Percentiles rank a stretch among this genome's conserved stretches.
Conservation (phyloP, 92 coral and sea anemone species). For the Virgularia gustaviana region DNA sequence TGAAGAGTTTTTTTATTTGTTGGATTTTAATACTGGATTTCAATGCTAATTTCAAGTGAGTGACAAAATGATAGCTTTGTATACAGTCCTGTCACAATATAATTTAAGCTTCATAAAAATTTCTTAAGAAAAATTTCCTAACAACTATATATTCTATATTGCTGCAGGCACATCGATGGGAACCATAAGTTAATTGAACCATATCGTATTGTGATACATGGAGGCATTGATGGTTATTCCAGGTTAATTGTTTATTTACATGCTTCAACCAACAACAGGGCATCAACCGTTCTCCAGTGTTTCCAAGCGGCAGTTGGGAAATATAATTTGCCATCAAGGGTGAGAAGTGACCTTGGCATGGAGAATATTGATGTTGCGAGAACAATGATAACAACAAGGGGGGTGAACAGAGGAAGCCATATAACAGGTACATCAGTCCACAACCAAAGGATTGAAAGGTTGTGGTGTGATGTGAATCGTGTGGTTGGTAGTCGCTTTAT, state of each 20-base stretch:
- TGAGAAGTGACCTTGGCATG: constrained; percentile 34
- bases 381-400: constrained; percentile 38
- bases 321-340: constrained; percentile 42
- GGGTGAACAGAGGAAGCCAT: constrained; percentile 47
- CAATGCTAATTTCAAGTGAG: neutral
- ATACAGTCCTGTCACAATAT: neutral
- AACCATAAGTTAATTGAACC: constrained; percentile 54
- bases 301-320: constrained; percentile 40
- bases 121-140: neutral
- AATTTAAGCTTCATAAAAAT: neutral
- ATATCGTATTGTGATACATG: constrained; percentile 61
- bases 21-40: too few species aligned
- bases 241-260: constrained; percentile 44
- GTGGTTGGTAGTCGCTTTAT: constrained; percentile 32
- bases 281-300: constrained; percentile 22
- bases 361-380: constrained; percentile 49
- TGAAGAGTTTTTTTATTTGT: constrained; percentile 11
- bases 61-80: too few species aligned
- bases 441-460: constrained; percentile 49
- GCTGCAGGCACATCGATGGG: constrained; percentile 52
- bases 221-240: constrained; percentile 62
- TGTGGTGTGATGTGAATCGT: constrained; percentile 46
- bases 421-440: constrained; percentile 57
- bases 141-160: neutral
- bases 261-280: constrained; percentile 58